Evolutionary conservation across 1,140 invertebrate species (phyloP).

Genomic region (Drosophila ercepeae): DNA sequence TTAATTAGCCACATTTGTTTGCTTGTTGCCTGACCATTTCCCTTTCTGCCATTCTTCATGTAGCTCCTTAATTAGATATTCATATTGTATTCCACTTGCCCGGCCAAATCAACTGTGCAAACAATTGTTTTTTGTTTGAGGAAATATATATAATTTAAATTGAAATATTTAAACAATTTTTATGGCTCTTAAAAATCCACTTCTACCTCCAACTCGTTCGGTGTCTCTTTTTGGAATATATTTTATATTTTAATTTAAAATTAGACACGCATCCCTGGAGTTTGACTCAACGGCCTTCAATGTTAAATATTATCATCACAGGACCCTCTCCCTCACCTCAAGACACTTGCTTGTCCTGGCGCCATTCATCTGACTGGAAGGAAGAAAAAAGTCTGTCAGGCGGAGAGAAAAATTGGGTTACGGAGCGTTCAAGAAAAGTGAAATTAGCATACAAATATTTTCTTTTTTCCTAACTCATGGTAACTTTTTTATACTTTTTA

Average conservation of each 20-base stretch:
- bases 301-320: slow-evolving; percentile 58
- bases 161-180: not conserved
- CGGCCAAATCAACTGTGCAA: slow-evolving; percentile 24
- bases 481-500: slow-evolving; percentile 24
- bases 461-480: slow-evolving; percentile 41
- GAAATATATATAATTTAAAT: slow-evolving; percentile 1
- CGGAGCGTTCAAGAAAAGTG: slow-evolving; percentile 69
- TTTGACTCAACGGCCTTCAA: slow-evolving; percentile 37
- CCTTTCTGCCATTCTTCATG: not conserved
- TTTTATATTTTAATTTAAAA: no score
- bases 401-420: slow-evolving; percentile 64
- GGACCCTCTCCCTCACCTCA: slow-evolving; percentile 8
- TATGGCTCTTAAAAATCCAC: not conserved
- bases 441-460: slow-evolving; percentile 81
- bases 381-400: slow-evolving; percentile 27
- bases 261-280: not conserved
- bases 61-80: slow-evolving; percentile 65
- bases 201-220: no score
- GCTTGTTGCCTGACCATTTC: slow-evolving; percentile 9
- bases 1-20: slow-evolving; percentile 74
- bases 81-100: slow-evolving; percentile 48
- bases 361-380: slow-evolving; percentile 47
- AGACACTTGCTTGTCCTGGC: slow-evolving; percentile 41
- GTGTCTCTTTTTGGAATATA: no score
- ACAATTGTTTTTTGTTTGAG: not conserved